Evolutionary conservation across 2,113 vertebrate species (phyloP).

Genomic region (Phyllopteryx taeniolatus): DNA sequence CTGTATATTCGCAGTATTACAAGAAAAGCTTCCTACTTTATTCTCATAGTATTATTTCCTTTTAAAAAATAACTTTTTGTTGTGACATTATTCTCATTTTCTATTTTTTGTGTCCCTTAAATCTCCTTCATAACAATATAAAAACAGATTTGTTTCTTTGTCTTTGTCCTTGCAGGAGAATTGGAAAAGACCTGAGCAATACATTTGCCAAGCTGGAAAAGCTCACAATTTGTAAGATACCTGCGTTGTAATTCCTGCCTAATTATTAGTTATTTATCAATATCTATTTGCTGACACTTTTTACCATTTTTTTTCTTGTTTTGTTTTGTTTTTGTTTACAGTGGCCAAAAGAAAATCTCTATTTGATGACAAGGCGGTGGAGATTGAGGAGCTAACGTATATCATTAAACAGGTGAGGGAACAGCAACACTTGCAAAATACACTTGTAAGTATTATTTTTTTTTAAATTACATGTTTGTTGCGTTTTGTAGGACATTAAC

Average conservation of each 20-base stretch:
- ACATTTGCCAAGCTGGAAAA: conserved; percentile 94
- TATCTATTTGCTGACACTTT: background rate
- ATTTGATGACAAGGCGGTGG: conserved; percentile 89
- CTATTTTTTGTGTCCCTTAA: background rate
- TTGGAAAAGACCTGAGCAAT: conserved; percentile 92
- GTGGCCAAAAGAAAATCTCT: conserved; percentile 93
- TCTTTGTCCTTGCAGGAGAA: conserved; percentile 73
- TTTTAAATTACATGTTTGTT: background rate
- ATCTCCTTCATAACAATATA: background rate
- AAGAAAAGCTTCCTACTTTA: no score
- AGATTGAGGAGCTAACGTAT: conserved; percentile 90
- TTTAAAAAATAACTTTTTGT: no score
- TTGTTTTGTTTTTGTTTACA: conserved; percentile 43
- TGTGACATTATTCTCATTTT: background rate
- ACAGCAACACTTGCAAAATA: background rate
- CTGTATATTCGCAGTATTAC: no score
- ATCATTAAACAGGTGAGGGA: conserved; percentile 86
- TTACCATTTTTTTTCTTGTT: background rate
- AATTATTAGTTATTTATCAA: background rate
- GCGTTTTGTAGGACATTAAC: conserved; percentile 81
- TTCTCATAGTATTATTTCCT: no score
- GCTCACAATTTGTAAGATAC: conserved; percentile 88
- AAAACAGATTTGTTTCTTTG: conserved; percentile 2
- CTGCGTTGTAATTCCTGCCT: background rate
- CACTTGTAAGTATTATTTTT: background rate